Base-by-base conservation (phyloP, 2,888 invertebrate species). In the Clistopyga incitator region DNA sequence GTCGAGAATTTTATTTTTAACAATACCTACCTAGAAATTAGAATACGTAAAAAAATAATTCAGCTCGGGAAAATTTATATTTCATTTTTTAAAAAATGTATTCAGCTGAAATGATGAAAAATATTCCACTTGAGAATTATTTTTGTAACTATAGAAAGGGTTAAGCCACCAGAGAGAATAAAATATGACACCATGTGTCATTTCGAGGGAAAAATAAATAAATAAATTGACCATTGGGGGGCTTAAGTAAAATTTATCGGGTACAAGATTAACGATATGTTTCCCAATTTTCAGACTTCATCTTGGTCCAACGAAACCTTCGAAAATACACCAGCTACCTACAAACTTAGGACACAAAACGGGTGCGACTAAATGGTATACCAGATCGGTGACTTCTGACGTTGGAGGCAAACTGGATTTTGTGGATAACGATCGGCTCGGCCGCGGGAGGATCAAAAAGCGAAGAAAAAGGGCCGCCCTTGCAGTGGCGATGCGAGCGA, bases 321-420 rank as follows among this genome's bases (percentile, higher is more conserved):
- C n/a, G 10, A 20, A 61, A 20, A 77, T 71, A 29, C 11, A 56
- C n/a, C 38, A 52, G 56, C 68, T 65, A 75, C 38, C 67, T 42
- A 54, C 54, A 18, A 59, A 13, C 29, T 50, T 70, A 23, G 72
- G 77, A 70, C 64, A 76, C 29, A 56, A 74, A 77, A 80, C 54
- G 78, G 82, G 84, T 86, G 84, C 83, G 83, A 84, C 82, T 82
- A 87, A 88, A 89, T 87, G 88, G 87, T 77, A 86, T 65, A 23
- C 86, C 70, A 59, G 54, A 68, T 88, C 90, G 90, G 91, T 88
- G 85, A 90, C 89, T 90, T 91, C 88, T 88, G 78, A 90, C 50
- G 45, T 70, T 64, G 84, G 82, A 67, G 84, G 86, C 76, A 61
- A 79, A 79, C 76, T 70, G 61, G 61, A 84, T 84, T 84, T 84